Evolutionary conservation across 2,888 invertebrate genomes (phyloP).

Genomic region (Drosophila hawaiiensis): DNA sequence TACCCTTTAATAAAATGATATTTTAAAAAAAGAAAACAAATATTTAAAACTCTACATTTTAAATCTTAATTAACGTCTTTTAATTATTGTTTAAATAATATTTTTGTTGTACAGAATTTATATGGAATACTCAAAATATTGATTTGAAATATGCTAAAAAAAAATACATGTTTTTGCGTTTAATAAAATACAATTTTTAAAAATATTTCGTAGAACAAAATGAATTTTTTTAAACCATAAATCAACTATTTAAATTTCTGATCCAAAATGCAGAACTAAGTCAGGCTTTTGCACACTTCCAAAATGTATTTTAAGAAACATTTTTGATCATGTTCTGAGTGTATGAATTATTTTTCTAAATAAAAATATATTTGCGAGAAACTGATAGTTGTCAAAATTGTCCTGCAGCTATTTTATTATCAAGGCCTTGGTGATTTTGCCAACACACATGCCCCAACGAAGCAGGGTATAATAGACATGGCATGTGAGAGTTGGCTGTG

Average conservation of each 20-base stretch:
- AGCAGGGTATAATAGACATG: conserved; percentile 31
- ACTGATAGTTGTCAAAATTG: neutral
- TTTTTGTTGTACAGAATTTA: neutral
- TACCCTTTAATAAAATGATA: conserved; percentile 12
- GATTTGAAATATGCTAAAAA: neutral
- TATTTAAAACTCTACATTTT: neutral
- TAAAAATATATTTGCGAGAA: neutral
- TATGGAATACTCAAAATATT: neutral
- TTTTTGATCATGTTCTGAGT: neutral
- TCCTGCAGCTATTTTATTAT: neutral
- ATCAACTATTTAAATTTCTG: neutral
- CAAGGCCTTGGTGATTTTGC: neutral
- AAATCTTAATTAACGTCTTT: neutral
- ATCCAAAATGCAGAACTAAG: neutral
- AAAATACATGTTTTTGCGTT: neutral
- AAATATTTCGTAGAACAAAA: neutral
- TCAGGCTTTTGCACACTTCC: neutral
- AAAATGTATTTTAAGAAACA: neutral
- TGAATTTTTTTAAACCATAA: neutral
- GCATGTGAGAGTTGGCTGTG: conserved; percentile 27
- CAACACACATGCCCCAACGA: neutral
- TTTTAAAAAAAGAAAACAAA: rapidly evolving
- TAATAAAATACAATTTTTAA: neutral
- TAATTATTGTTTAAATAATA: neutral
- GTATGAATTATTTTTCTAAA: neutral